Evolutionary conservation across 2,888 invertebrate genomes (phyloP).

Genomic region (Aphelenchoides bicaudatus): DNA sequence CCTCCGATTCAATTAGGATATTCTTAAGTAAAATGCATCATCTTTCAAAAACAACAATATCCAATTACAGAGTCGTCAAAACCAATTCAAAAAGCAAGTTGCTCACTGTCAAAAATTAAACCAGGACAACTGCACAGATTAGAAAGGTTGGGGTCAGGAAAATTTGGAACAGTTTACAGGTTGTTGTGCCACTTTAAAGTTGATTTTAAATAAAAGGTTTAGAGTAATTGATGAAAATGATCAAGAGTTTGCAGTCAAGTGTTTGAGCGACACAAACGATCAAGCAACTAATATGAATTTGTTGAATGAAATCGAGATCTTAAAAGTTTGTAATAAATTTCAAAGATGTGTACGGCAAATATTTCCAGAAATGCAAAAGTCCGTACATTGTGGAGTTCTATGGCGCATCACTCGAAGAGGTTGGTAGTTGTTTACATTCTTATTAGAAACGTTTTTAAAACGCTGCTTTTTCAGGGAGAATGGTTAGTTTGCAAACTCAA

Average conservation of each 20-base stretch:
- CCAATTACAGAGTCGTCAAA: conserved; percentile 1
- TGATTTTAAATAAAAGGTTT: neutral
- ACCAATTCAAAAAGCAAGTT: neutral
- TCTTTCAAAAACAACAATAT: neutral
- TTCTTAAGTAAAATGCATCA: conserved; percentile 22
- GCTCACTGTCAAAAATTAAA: conserved; percentile 3
- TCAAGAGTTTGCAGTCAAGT: conserved; percentile 16
- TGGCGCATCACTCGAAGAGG: conserved; percentile 32
- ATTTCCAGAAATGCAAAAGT: conserved; percentile 22
- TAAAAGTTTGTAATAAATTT: conserved; percentile 20
- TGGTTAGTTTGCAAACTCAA: too few relatives aligned
- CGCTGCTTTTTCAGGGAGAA: too few relatives aligned
- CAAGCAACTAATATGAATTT: conserved; percentile 22
- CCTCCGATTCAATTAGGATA: conserved; percentile 20
- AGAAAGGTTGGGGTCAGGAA: conserved; percentile 32
- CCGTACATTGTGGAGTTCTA: conserved; percentile 38
- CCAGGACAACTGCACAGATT: conserved; percentile 33
- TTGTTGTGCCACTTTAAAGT: conserved; percentile 2
- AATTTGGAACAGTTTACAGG: conserved; percentile 39
- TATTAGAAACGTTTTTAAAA: too few relatives aligned
- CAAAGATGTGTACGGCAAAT: neutral
- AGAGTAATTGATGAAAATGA: conserved; percentile 22
- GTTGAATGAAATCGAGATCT: conserved; percentile 29
- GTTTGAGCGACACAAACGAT: conserved; percentile 19
- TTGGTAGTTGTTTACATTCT: too few relatives aligned